Percentiles rank a stretch among this genome's conserved stretches.
Conservation (phyloP, 2,888 invertebrate species). For the Ectemnius continuus region DNA sequence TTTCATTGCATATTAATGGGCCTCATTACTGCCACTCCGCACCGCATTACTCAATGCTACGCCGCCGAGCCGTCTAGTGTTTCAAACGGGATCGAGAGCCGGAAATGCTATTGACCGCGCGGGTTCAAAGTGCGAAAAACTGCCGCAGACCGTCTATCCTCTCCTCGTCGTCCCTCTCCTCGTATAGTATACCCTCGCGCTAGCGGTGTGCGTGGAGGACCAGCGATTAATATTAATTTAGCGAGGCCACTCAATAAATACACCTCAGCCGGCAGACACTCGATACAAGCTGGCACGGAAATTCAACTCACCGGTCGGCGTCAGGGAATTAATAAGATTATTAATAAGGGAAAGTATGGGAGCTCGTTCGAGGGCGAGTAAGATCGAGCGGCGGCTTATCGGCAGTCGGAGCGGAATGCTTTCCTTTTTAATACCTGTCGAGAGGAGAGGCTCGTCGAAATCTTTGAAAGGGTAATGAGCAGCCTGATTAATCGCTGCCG, state of each 20-base stretch:
- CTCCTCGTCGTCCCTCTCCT: constrained; percentile 1
- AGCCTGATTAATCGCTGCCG: constrained; percentile 46
- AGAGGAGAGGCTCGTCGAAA: constrained; percentile 6
- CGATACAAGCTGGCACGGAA: no score
- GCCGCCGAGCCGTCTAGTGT: constrained; percentile 69
- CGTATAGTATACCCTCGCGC: neutral
- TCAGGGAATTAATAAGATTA: constrained; percentile 41
- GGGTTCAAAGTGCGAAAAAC: constrained; percentile 54
- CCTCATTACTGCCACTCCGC: constrained; percentile 68
- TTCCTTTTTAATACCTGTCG: constrained; percentile 8
- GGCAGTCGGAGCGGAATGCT: neutral
- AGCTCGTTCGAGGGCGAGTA: no score
- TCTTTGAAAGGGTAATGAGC: constrained; percentile 22
- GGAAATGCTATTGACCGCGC: constrained; percentile 61
- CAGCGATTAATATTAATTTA: constrained; percentile 19
- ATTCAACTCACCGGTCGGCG: no score
- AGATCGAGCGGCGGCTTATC: no score
- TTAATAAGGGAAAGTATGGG: constrained; percentile 48
- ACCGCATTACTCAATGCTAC: constrained; percentile 9
- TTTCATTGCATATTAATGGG: constrained; percentile 76
- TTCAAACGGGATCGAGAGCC: constrained; percentile 67
- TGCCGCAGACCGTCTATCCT: neutral
- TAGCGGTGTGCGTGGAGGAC: neutral
- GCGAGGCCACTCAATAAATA: constrained; percentile 15
- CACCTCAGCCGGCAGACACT: neutral